These are phyloP conservation scores for Dryococelus australis DNA, from an alignment of 2,888 invertebrate species.

Conservation along the genomic window DNA sequence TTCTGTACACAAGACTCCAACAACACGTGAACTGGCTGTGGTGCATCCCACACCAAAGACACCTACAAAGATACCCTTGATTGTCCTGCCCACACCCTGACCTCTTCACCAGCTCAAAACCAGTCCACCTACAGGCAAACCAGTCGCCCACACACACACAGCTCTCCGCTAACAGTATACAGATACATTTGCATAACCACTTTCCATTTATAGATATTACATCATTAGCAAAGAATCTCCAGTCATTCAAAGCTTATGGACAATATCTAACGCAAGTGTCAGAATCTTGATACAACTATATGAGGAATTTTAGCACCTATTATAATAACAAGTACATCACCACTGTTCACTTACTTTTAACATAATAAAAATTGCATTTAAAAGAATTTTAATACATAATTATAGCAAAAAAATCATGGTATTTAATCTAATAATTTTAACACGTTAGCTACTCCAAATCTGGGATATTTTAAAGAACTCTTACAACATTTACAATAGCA, in stretches of 20 bases:
- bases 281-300: background rate
- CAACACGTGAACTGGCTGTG: background rate
- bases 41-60: background rate
- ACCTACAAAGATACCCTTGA: background rate
- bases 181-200: background rate
- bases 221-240: background rate
- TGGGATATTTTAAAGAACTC: no score
- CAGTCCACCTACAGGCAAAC: background rate
- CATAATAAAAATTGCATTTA: no score
- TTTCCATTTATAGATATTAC: background rate
- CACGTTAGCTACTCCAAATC: no score
- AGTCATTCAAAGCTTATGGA: background rate
- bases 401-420: no score
- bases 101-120: background rate
- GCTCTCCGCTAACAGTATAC: background rate
- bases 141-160: background rate
- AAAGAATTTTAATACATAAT: no score
- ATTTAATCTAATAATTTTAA: no score
- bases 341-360: no score
- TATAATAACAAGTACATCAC: no score
- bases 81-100: slow-evolving; percentile 5
- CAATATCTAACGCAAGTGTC: background rate
- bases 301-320: no score
- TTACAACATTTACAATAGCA: no score
- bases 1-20: background rate